phyloP scores from a whole-genome alignment of 2,113 vertebrate species.

The Anhinga anhinga region DNA sequence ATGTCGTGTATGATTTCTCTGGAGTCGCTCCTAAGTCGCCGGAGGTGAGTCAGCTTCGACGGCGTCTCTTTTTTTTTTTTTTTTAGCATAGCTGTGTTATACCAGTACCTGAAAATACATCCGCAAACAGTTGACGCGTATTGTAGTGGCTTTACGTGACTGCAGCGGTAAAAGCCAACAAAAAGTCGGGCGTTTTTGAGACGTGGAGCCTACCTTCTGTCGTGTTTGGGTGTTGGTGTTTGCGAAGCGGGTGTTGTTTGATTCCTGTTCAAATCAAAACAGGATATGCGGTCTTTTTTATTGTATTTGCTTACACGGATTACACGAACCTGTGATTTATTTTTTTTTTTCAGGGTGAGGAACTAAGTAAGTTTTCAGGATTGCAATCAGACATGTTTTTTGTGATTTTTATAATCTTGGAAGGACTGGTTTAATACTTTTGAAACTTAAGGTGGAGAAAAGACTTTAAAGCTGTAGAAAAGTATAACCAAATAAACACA shows the following conservation, averaged over 20 bases:
- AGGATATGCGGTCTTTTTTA: neutral
- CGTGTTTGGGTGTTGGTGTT: neutral
- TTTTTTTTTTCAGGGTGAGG: neutral
- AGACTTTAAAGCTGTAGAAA: neutral
- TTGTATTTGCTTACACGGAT: neutral
- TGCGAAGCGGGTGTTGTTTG: neutral
- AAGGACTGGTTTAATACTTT: neutral
- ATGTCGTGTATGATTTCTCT: neutral
- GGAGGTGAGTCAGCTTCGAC: slow-evolving; percentile 40
- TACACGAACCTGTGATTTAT: neutral
- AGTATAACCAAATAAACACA: neutral
- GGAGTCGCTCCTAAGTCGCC: neutral
- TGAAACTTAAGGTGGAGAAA: neutral
- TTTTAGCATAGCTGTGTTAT: neutral
- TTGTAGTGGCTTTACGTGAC: neutral
- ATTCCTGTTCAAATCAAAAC: neutral
- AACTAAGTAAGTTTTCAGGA: neutral
- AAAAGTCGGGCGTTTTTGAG: neutral
- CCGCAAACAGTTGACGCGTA: neutral
- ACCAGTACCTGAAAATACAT: neutral
- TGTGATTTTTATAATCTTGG: neutral
- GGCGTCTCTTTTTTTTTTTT: slow-evolving; percentile 16
- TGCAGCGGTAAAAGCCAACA: neutral
- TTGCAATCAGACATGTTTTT: neutral
- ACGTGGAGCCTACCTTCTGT: neutral